A percentile compares a stretch with the other conserved stretches of the same genome.
These are phyloP conservation scores for Anolis sagrei DNA, from an alignment of 2,113 vertebrate genomes.

Conservation along the genomic window DNA sequence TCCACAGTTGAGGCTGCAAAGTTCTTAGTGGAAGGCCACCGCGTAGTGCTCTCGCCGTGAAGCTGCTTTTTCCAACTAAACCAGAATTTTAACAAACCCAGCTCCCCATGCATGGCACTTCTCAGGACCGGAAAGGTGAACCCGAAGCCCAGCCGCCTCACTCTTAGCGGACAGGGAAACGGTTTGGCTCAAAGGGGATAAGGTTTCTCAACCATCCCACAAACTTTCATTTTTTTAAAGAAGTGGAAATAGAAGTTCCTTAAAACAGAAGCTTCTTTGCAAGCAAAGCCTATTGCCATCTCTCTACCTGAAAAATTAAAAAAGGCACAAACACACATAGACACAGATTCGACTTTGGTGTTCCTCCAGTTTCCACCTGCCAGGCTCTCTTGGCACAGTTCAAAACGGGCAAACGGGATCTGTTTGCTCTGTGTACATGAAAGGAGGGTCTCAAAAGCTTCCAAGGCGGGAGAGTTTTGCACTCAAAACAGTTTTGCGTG, in stretches of 20 bases:
- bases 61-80: neutral
- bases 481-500: neutral
- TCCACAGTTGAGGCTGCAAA: neutral
- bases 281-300: slow-evolving; percentile 63
- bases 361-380: slow-evolving; percentile 45
- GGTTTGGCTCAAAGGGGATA: slow-evolving; percentile 2
- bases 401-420: neutral
- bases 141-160: neutral
- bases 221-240: neutral
- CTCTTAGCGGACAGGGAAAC: slow-evolving; percentile 26
- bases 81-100: neutral
- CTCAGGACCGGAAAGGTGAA: slow-evolving; percentile 7
- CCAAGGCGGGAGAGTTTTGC: neutral
- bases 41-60: slow-evolving; percentile 46
- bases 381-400: neutral
- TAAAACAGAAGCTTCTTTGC: slow-evolving; percentile 72
- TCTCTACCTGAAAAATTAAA: slow-evolving; percentile 55
- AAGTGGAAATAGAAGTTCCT: slow-evolving; percentile 70
- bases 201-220: slow-evolving; percentile 23
- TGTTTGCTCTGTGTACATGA: neutral
- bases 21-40: slow-evolving; percentile 25
- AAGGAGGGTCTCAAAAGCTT: neutral
- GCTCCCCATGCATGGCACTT: neutral
- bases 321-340: slow-evolving; percentile 68
- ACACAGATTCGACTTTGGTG: slow-evolving; percentile 55